phyloP scores from a whole-genome alignment of 2,113 vertebrate species.

The Prolemur simus region DNA sequence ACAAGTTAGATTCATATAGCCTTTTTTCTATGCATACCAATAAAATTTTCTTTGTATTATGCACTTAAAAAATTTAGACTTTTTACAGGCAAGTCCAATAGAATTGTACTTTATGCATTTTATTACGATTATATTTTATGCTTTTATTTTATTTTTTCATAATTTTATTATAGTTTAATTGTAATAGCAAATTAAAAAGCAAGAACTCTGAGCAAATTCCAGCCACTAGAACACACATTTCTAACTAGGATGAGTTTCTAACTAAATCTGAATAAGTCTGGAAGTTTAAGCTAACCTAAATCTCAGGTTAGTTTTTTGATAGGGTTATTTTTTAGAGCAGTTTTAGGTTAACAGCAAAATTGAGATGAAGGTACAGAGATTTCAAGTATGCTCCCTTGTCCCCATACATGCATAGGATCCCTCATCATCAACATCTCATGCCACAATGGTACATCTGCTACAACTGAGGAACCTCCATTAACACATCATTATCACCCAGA shows the following conservation, averaged over 20 bases:
- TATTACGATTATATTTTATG: neutral
- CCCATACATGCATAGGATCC: no score
- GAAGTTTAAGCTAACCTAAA: neutral
- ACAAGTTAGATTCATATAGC: neutral
- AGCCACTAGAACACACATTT: neutral
- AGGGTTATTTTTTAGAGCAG: neutral
- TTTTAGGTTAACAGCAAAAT: neutral
- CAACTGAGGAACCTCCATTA: neutral
- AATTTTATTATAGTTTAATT: neutral
- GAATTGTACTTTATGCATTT: neutral
- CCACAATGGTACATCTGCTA: neutral
- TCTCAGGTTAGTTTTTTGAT: neutral
- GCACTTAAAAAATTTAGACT: neutral
- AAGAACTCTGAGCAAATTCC: neutral
- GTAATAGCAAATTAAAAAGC: neutral
- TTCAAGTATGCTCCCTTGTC: neutral
- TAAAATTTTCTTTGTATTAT: neutral
- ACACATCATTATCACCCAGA: neutral
- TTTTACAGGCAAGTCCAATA: neutral
- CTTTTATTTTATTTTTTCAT: neutral
- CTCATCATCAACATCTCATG: fast-evolving
- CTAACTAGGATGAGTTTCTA: neutral
- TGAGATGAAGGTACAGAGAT: neutral
- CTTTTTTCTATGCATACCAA: neutral
- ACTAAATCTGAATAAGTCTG: neutral